A percentile compares a stretch with the other conserved stretches of the same genome.
Evolutionary conservation across 2,888 invertebrate genomes (phyloP).

Genomic region (Myathropa florea): DNA sequence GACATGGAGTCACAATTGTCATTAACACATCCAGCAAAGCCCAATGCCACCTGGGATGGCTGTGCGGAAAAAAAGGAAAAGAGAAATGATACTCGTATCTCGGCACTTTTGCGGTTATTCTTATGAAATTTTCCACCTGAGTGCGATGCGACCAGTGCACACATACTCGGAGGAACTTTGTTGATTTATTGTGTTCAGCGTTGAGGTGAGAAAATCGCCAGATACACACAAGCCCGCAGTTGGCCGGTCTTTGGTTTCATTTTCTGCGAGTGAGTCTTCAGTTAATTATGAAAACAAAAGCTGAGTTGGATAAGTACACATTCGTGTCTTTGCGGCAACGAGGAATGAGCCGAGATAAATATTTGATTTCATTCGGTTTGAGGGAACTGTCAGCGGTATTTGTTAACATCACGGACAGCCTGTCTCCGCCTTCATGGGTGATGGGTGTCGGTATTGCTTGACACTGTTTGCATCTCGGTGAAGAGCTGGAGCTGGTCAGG

Average conservation of each 20-base stretch:
- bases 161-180: constrained; percentile 6
- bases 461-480: neutral
- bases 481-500: neutral
- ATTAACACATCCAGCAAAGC: constrained; percentile 40
- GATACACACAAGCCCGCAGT: neutral
- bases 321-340: neutral
- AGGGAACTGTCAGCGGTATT: constrained; percentile 28
- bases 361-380: constrained; percentile 31
- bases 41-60: constrained; percentile 35
- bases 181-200: constrained; percentile 38
- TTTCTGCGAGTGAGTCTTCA: neutral
- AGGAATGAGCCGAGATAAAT: constrained; percentile 5
- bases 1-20: constrained; percentile 25
- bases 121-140: constrained; percentile 47
- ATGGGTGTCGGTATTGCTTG: neutral
- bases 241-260: neutral
- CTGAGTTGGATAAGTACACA: neutral
- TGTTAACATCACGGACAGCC: constrained; percentile 36
- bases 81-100: constrained; percentile 15
- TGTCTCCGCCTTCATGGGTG: constrained; percentile 28
- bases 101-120: constrained; percentile 48
- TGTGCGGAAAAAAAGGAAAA: neutral
- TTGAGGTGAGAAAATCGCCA: constrained; percentile 43
- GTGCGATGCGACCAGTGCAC: constrained; percentile 25
- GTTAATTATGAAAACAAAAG: constrained; percentile 17